Base-by-base conservation (phyloP, 1,140 invertebrate genomes). In the Lepeophtheirus salmonis region DNA sequence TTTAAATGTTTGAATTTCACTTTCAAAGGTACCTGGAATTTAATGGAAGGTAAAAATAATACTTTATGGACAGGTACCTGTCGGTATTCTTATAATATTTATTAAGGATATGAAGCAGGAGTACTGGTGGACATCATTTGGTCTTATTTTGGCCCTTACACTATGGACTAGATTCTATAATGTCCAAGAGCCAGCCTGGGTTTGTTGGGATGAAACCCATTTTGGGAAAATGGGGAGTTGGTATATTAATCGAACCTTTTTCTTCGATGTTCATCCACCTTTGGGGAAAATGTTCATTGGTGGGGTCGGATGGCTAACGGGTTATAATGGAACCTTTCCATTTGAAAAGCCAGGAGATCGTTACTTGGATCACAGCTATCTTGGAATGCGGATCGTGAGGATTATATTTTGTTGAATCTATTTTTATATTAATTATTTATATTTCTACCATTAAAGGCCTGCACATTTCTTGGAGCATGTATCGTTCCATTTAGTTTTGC, bases 221-320 rank as follows among this genome's bases (percentile, higher is more conserved):
- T 96, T 96, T 78, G 92, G 92, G 14, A 97, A 96, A 78, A 95
- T 96, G 89, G 91, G 86, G 25, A 90, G 86, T 68, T 96, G 89
- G 88, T 97, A 97, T 66, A 95, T 97, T 56, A 96, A 96, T 67
- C 77, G 87, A 66, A 94, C 90, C 51, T 95, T 97, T 70, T 97
- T 97, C 70, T 97, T 97, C 76, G 92, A 96, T 77, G 92, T 97
- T 12, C 92, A 97, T 78, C 92, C 92, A 63, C 91, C 92, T 21
- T 76, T 96, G 51, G 92, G 90, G 66, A 97, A 97, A 87, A 96
- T 96, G 90, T 73, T 96, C 21, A 94, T 97, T 68, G 89, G 83
- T 1, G 71, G 91, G 13, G 88, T 89, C 64, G 92, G 92, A 17
- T 83, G 89, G 68, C 68, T 95, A 65, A 90, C 86, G 56, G 91